phyloP scores from a whole-genome alignment of 2,113 vertebrate genomes.

The Leucopsar rothschildi region DNA sequence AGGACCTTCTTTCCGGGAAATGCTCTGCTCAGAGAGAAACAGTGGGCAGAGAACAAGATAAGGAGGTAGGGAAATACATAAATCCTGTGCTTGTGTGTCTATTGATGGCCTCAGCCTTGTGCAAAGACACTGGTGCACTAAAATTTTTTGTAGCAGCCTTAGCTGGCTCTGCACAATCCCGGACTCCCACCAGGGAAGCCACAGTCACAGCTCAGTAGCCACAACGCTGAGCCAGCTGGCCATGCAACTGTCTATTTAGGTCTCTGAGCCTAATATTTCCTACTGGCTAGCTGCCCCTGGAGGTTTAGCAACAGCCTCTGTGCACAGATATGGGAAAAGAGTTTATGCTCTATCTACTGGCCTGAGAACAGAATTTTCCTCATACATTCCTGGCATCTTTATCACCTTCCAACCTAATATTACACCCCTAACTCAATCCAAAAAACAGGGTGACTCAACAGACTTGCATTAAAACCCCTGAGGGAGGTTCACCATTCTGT shows the following conservation, averaged over 20 bases:
- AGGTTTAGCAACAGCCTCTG: neutral
- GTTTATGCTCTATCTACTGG: neutral
- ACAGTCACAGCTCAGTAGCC: neutral
- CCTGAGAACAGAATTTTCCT: slow-evolving; percentile 13
- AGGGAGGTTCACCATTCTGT: slow-evolving; percentile 37
- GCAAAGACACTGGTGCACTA: neutral
- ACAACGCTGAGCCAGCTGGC: neutral
- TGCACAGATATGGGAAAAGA: neutral
- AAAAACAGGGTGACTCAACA: slow-evolving; percentile 39
- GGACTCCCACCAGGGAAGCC: neutral
- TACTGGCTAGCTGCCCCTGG: neutral
- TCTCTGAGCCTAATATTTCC: neutral
- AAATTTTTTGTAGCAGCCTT: neutral
- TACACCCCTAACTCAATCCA: neutral
- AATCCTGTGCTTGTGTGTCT: neutral
- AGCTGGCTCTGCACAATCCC: neutral
- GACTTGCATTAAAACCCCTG: slow-evolving; percentile 36
- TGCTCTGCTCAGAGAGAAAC: neutral
- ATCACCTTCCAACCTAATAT: neutral
- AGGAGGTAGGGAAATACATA: neutral
- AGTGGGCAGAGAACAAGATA: neutral
- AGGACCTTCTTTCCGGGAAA: neutral
- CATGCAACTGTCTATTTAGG: neutral
- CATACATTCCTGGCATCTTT: neutral
- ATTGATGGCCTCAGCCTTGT: neutral